Evolutionary conservation across 2,797 vertebrate genomes (phyloP), one percentile per base, ranked within the genome.

Genomic region (Paedocypris micromegethes): DNA sequence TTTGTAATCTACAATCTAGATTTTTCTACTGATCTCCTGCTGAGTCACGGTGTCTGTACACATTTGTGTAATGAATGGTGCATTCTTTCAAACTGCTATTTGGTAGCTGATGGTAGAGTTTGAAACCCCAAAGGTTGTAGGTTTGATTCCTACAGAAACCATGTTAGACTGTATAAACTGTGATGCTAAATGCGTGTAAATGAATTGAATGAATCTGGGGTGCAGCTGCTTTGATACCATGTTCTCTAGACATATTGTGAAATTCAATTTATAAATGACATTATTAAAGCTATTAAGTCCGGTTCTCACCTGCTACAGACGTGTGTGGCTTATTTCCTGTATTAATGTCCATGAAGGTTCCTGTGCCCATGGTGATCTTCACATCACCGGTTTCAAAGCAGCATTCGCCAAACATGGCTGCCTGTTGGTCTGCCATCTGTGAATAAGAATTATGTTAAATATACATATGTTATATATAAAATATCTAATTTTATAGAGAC

Each of bases 401-500:
- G 83, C 97, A 98, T 68, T 99, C 92, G 56, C 97, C 97, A 83
- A 98, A 99, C 95, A 97, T 93, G 53, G 94, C 96, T 2, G 96
- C 91, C 82, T 98, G 96, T 79, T 98, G 97, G 83, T 98, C 97
- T 0, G 94, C 97, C 44, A 95, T 92, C 97, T 98, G 77, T 3
- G 41, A 3, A 7, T 74, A 3, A 70, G 40, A 59, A 23, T 23
- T 23, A 23, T 23, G 23, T 23, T 23, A 23, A 23, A 23, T 23
- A 23, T 23, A 23, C 23, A 23, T 23, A 23, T 23, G 23, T 23
- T 23, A 23, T 23, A 23, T 23, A 50, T 6, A 65, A 48, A 65
- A 5, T 9, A 6, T 50, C 9, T 5, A 9, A 39, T 52, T 52
- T 41, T 37, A 5, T 3, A 43, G 5, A 46, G 7, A 48, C 45